phyloP scores from a whole-genome alignment of 2,797 vertebrate genomes.

The Enteromius fasciolatus region DNA sequence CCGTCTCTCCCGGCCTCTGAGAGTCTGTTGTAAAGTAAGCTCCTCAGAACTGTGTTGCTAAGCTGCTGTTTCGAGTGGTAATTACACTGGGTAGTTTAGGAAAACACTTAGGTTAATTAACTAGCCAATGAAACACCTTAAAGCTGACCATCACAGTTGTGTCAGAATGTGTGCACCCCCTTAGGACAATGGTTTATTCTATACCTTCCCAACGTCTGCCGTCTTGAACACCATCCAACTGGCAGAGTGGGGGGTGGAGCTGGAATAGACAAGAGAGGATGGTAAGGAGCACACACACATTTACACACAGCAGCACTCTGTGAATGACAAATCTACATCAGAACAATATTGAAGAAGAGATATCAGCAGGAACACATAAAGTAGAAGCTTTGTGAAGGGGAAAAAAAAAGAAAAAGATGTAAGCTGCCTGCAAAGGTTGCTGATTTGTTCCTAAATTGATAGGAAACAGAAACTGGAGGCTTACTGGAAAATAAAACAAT shows the following conservation, averaged over 20 bases:
- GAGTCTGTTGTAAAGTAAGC: background rate
- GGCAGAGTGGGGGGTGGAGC: conserved; percentile 59
- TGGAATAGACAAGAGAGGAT: conserved; percentile 54
- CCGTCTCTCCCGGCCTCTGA: background rate
- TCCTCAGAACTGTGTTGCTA: background rate
- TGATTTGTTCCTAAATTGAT: background rate
- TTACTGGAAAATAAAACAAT: conserved; percentile 7
- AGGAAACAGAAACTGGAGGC: background rate
- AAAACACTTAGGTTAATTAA: background rate
- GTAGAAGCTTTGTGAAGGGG: background rate
- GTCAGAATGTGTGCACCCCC: conserved; percentile 23
- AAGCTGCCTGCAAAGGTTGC: background rate
- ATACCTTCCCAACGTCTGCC: conserved; percentile 67
- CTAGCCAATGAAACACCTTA: background rate
- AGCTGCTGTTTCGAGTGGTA: background rate
- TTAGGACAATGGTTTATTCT: conserved; percentile 37
- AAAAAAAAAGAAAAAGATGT: background rate
- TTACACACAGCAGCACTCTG: conserved; percentile 1
- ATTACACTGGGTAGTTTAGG: background rate
- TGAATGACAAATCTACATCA: conserved; percentile 24
- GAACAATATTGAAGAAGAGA: conserved; percentile 11
- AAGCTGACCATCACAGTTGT: conserved; percentile 26
- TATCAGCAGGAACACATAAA: conserved; percentile 7
- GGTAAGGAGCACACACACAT: conserved; percentile 40
- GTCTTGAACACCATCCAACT: conserved; percentile 71